Base-by-base conservation (phyloP, 1,140 invertebrate genomes). In the Pantala flavescens region DNA sequence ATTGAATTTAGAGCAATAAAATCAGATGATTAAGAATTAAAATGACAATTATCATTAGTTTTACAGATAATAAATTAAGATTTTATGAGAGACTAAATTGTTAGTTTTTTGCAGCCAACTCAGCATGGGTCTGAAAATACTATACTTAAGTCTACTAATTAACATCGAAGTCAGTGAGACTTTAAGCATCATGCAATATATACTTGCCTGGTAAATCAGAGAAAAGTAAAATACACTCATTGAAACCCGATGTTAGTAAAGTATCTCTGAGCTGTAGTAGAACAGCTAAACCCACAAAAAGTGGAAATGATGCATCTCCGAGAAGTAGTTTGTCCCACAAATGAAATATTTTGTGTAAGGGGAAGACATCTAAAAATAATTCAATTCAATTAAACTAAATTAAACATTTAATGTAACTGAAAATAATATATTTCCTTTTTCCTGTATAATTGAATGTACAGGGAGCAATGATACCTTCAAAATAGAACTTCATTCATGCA, bases 331-430 rank as follows among this genome's bases (percentile, higher is more conserved):
- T 96, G 83, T 99, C 98, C 98, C 98, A 99, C 71, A 99, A 81
- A 84, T 99, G 97, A 72, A 99, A 89, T 76, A 99, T 97, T 86
- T 99, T 99, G 81, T 99, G 95, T 9, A 99, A 84, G 0, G 98
- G 98, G 84, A 99, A 98, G 0, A 98, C 96, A 85, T 97, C 95
- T 95, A 80, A 75, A 86, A 84, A 81, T 78, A 80, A 78, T 75
- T 36, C 28, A 36, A 36, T 36, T 5, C n/a, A n/a, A 71, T 75
- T 63, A 24, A 21, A 75, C 12, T 5, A 55, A 28, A 70, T 73
- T 23, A 73, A 14, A 10, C 42, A 49, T 16, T 49, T 49, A 63
- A 7, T 63, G 49, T 16, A 63, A 63, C 9, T 36, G 3, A 36
- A 36, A 36, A 36, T 2, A 36, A 36, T 5, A 36, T n/a, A n/a